Conservation (phyloP, 2,888 invertebrate species). For the Limnephilus marmoratus region DNA sequence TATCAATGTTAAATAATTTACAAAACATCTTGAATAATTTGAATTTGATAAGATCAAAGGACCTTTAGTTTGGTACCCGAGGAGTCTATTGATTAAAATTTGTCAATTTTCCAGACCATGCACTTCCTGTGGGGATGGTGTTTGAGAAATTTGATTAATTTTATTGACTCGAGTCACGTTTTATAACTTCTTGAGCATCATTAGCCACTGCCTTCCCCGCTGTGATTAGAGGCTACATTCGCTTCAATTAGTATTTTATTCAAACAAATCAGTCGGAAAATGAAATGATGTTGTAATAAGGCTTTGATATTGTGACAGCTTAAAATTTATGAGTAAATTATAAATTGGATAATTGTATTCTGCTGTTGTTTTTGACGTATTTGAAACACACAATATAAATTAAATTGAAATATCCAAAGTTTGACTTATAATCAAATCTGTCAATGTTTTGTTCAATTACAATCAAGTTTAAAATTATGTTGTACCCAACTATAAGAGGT, state of each 20-base stretch:
- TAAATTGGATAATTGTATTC: neutral
- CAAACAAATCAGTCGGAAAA: neutral
- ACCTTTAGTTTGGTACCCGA: neutral
- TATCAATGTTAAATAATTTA: neutral
- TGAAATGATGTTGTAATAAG: neutral
- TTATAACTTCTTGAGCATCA: neutral
- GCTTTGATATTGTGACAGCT: neutral
- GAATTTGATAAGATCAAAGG: neutral
- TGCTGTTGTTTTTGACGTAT: neutral
- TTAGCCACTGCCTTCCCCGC: neutral
- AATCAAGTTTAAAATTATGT: neutral
- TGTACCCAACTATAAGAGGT: neutral
- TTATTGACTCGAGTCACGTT: slow-evolving; percentile 7
- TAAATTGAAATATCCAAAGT: neutral
- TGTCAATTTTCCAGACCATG: slow-evolving; percentile 18
- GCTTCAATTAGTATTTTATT: neutral
- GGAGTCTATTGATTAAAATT: neutral
- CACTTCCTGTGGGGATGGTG: neutral
- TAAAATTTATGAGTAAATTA: neutral
- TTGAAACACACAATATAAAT: neutral
- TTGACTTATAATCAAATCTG: neutral
- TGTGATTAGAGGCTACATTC: slow-evolving; percentile 10
- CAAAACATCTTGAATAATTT: slow-evolving; percentile 6
- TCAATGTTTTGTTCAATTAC: neutral
- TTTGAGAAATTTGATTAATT: slow-evolving; percentile 22